Evolutionary conservation across 2,113 vertebrate species (phyloP).

Genomic region (Nibea coibor): DNA sequence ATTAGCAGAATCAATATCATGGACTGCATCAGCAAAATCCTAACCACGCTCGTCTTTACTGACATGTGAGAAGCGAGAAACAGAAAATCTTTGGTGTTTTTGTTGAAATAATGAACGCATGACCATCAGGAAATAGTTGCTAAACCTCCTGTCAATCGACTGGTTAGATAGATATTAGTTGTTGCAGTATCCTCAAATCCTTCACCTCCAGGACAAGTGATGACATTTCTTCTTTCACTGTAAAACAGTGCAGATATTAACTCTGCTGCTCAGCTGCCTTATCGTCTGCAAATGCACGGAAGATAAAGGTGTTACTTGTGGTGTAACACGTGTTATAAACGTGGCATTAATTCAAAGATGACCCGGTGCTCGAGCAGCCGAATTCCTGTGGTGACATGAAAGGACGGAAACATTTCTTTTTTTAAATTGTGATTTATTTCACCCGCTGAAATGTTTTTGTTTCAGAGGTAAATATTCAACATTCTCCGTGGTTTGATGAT

Average conservation of each 20-base stretch:
- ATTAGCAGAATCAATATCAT: no score
- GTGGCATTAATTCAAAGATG: not conserved
- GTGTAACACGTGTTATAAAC: not conserved
- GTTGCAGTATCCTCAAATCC: not conserved
- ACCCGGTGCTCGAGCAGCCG: not conserved
- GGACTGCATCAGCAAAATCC: no score
- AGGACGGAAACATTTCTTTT: not conserved
- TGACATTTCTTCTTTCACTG: not conserved
- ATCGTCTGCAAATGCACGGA: not conserved
- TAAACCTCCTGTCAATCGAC: not conserved
- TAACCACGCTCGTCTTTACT: no score
- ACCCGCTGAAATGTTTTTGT: not conserved
- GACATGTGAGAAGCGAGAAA: not conserved
- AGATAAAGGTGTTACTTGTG: not conserved
- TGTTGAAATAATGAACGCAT: not conserved
- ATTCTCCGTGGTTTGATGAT: not conserved
- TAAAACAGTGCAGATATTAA: not conserved
- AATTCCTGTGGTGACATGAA: not conserved
- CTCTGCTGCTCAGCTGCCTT: not conserved
- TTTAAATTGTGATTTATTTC: not conserved
- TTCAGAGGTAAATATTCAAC: not conserved
- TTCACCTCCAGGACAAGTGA: no score
- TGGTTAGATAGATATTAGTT: not conserved
- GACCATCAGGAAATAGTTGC: not conserved
- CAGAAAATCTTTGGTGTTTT: not conserved